Percentiles rank a stretch among this genome's conserved stretches.
phyloP scores from a whole-genome alignment of 2,113 vertebrate genomes.

The Pteropus alecto region DNA sequence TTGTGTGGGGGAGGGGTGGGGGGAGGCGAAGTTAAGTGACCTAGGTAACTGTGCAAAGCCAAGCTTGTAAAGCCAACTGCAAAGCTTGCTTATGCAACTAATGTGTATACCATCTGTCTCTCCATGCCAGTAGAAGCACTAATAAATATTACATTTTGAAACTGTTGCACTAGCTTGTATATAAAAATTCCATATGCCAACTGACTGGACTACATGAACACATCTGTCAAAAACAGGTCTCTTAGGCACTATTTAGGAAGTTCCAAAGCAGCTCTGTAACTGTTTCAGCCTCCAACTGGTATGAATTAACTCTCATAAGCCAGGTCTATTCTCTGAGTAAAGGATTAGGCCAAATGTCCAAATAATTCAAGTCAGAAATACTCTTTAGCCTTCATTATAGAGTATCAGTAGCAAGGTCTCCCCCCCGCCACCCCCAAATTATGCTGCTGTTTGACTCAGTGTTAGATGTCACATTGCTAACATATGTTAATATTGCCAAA shows the following conservation, averaged over 20 bases:
- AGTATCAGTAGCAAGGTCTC: not conserved
- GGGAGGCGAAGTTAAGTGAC: not conserved
- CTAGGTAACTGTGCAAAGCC: not conserved
- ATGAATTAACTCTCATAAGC: constrained; percentile 54
- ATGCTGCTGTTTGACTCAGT: not conserved
- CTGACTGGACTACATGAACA: constrained; percentile 39
- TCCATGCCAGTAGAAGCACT: constrained; percentile 31
- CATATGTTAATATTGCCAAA: not conserved
- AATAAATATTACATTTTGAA: constrained; percentile 59
- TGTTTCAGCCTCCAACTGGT: constrained; percentile 49
- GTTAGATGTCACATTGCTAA: not conserved
- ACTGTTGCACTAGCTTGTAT: constrained; percentile 32
- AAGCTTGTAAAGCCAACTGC: not conserved
- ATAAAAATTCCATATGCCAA: constrained; percentile 66
- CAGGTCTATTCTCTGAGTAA: constrained; percentile 18
- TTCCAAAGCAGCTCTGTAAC: constrained; percentile 63
- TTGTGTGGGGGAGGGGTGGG: fast-evolving
- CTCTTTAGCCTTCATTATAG: constrained; percentile 2
- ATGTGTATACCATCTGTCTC: constrained; percentile 53
- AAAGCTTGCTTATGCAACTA: not conserved
- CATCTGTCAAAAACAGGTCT: constrained; percentile 64
- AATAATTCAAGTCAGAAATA: constrained; percentile 46
- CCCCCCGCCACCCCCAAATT: not conserved
- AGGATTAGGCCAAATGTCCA: constrained; percentile 38
- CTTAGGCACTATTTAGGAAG: constrained; percentile 53